phyloP scores from a whole-genome alignment of 2,888 invertebrate species.

The Clostera curtula region DNA sequence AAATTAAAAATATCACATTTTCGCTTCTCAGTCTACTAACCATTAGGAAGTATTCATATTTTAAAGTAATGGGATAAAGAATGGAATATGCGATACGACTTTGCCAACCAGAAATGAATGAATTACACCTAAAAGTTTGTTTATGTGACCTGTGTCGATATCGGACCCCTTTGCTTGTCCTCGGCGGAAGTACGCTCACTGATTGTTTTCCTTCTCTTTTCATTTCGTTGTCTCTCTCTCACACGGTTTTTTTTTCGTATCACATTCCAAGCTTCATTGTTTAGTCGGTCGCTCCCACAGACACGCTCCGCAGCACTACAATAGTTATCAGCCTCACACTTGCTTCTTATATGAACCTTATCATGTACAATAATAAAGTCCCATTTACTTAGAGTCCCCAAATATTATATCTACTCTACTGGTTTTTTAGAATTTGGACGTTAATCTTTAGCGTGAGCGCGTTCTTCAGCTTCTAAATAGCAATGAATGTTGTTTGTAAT shows the following conservation, averaged over 20 bases:
- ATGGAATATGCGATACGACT: too few relatives aligned
- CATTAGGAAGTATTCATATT: too few relatives aligned
- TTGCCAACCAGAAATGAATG: too few relatives aligned
- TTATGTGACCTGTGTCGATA: conserved; percentile 21
- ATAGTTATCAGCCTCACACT: conserved; percentile 16
- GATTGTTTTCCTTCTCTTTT: conserved; percentile 26
- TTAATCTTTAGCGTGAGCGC: conserved; percentile 20
- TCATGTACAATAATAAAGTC: conserved; percentile 18
- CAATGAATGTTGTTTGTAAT: too few relatives aligned
- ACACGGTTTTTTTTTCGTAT: conserved; percentile 41
- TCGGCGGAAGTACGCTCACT: conserved; percentile 39
- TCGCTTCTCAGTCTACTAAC: too few relatives aligned
- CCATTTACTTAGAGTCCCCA: conserved; percentile 8
- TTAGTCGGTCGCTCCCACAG: conserved; percentile 53
- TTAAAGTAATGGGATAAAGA: too few relatives aligned
- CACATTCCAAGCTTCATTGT: conserved; percentile 63
- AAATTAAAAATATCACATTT: too few relatives aligned
- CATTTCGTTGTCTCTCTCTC: conserved; percentile 26
- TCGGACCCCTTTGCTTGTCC: conserved; percentile 12
- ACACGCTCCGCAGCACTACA: conserved; percentile 40
- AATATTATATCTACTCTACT: conserved; percentile 8
- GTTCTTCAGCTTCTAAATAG: conserved; percentile 10
- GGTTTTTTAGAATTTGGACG: conserved; percentile 20
- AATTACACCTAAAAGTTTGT: too few relatives aligned
- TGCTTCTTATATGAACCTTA: conserved; percentile 28